These are phyloP conservation scores for Theocolax elegans DNA, from an alignment of 1,140 invertebrate species.

Conservation along the genomic window DNA sequence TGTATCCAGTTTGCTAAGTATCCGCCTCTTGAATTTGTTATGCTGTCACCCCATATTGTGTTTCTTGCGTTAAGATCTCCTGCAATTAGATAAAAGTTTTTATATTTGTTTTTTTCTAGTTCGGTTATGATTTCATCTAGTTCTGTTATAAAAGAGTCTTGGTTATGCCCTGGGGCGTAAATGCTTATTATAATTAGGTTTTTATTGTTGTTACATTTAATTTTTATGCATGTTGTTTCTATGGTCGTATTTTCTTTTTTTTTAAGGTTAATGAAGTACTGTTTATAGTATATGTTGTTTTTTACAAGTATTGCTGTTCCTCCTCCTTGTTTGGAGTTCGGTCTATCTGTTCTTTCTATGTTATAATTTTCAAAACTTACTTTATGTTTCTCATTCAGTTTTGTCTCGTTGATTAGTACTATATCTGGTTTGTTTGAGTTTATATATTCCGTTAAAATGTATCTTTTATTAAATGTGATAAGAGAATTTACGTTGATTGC, in stretches of 20 bases:
- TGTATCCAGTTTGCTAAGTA: too few species aligned
- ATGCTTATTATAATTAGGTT: not conserved
- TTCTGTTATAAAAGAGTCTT: not conserved
- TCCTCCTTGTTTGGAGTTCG: conserved; percentile 28
- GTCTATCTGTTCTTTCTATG: not conserved
- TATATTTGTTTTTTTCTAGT: too few species aligned
- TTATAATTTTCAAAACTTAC: not conserved
- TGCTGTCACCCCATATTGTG: too few species aligned
- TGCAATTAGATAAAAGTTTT: too few species aligned
- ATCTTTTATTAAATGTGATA: not conserved
- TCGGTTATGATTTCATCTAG: too few species aligned
- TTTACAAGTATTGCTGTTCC: conserved; percentile 43
- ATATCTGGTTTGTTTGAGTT: not conserved
- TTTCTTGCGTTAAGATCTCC: too few species aligned
- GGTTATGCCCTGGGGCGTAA: not conserved
- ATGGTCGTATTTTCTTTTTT: not conserved
- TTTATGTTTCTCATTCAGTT: conserved; percentile 1
- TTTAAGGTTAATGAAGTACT: not conserved
- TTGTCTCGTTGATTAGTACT: not conserved
- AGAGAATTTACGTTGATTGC: conserved; percentile 12
- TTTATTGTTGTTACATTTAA: not conserved
- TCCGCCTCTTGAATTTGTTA: too few species aligned
- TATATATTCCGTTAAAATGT: not conserved
- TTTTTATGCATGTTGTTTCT: not conserved
- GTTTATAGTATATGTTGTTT: conserved; percentile 31